A percentile compares a stretch with the other conserved stretches of the same genome.
Evolutionary conservation across 1,140 invertebrate species (phyloP).

Genomic region (Ooceraea biroi): DNA sequence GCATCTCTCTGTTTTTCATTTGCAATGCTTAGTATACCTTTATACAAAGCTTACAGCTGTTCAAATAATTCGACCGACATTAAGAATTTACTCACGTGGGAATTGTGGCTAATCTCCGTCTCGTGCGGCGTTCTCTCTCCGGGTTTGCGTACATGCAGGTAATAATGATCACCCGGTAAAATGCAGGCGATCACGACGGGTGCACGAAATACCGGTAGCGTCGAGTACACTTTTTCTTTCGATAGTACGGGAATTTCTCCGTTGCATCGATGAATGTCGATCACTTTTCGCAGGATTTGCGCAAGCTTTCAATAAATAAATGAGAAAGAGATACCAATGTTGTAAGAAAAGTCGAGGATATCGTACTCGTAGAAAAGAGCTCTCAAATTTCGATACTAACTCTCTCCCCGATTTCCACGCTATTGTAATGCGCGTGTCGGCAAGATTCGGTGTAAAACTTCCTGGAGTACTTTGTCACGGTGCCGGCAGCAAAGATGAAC

Average conservation of each 20-base stretch:
- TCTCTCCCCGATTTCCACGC: constrained; percentile 87
- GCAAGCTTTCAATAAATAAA: constrained; percentile 80
- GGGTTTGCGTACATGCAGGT: constrained; percentile 79
- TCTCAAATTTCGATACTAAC: constrained; percentile 76
- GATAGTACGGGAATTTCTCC: neutral
- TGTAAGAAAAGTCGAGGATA: neutral
- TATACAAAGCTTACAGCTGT: no score
- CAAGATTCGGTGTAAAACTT: constrained; percentile 84
- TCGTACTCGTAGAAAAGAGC: neutral
- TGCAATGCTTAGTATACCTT: no score
- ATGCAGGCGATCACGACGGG: constrained; percentile 75
- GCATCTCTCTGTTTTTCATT: no score
- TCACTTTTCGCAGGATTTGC: constrained; percentile 78
- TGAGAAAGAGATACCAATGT: neutral
- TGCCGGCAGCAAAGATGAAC: constrained; percentile 89
- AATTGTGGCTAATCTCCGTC: constrained; percentile 24
- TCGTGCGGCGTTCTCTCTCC: constrained; percentile 64
- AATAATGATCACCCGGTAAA: constrained; percentile 82
- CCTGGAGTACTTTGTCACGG: constrained; percentile 88
- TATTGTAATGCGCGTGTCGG: constrained; percentile 86
- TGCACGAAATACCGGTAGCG: constrained; percentile 64
- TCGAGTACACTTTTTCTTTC: constrained; percentile 34
- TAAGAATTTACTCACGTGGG: constrained; percentile 69
- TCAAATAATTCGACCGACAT: neutral
- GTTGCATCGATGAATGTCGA: constrained; percentile 78